Conservation (phyloP, 64 coral and sea anemone species). For the Dendronephthya gigantea region DNA sequence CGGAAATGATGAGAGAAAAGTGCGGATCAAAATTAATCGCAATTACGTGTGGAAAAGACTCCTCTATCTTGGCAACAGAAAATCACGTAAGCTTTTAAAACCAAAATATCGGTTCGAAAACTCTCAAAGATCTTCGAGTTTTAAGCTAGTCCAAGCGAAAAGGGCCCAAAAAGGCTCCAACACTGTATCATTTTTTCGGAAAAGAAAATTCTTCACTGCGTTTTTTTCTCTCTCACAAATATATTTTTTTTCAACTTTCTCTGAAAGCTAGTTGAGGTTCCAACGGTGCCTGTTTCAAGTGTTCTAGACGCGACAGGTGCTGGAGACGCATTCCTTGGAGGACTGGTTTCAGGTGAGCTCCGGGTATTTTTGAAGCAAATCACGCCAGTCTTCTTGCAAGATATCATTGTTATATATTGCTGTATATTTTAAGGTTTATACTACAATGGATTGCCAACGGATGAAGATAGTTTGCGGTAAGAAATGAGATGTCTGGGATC, state of each 20-base stretch:
- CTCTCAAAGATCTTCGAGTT: too few species aligned
- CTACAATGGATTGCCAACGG: background rate
- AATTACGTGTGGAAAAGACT: background rate
- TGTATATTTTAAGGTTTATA: background rate
- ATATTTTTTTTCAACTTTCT: background rate
- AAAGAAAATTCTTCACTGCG: too few species aligned
- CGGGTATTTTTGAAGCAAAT: too few species aligned
- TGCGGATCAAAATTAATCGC: background rate
- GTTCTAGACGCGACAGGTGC: background rate
- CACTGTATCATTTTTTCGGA: too few species aligned
- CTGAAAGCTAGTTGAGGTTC: background rate
- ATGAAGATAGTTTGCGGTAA: background rate
- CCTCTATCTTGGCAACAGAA: background rate
- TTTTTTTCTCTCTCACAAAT: background rate
- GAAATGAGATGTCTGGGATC: background rate
- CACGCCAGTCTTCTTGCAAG: too few species aligned
- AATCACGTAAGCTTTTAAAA: background rate
- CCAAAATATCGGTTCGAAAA: too few species aligned
- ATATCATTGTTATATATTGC: background rate
- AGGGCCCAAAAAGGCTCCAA: too few species aligned
- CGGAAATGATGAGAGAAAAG: background rate
- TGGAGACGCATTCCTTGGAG: conserved; percentile 3
- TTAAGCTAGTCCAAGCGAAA: too few species aligned
- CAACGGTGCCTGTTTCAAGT: background rate
- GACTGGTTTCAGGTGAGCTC: background rate